Base-by-base conservation (phyloP, 2,113 vertebrate species). In the Aplodontia rufa region DNA sequence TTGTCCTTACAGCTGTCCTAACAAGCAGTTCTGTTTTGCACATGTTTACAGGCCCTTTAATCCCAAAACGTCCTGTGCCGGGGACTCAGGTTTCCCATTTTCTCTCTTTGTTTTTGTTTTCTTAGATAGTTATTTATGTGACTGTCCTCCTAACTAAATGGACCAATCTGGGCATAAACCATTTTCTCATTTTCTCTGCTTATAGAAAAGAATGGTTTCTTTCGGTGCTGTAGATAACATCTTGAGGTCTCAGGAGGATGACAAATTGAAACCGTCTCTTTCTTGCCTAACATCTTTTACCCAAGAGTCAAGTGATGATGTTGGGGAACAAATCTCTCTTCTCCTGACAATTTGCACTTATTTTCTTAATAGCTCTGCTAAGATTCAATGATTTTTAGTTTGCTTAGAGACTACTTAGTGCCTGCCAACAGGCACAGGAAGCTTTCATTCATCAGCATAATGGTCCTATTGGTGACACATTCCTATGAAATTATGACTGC, bases 131-230 rank as follows among this genome's bases (percentile, higher is more conserved):
- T 97, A 97, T 96, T 96, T 97, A 96, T 96, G 92, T 89, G 93
- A 97, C 96, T 97, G 91, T 97, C 94, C 91, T 93, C 83, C 86
- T 97, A 97, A 96, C 75, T 90, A 97, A 97, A 93, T 96, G 94
- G 87, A 93, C 95, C 96, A 94, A 96, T 94, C 82, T 55, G 95
- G 85, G 95, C 91, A 97, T 93, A 97, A 97, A 97, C 68, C 94
- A 96, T 96, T 97, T 97, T 97, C 97, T 96, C 96, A 87, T 97
- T 97, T 97, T 96, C 97, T 97, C 94, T 94, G 96, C 95, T 86
- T 89, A 93, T 58, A 96, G 84, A 91, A 95, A 89, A 82, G 55
- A 95, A 94, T 92, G 93, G 90, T 94, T 97, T 97, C 91, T 96
- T 97, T 96, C 94, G 82, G 85, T 82, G 90, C 72, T 37, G 53